phyloP scores from a whole-genome alignment of 1,140 invertebrate species.

The Pemphigus obesinymphae region DNA sequence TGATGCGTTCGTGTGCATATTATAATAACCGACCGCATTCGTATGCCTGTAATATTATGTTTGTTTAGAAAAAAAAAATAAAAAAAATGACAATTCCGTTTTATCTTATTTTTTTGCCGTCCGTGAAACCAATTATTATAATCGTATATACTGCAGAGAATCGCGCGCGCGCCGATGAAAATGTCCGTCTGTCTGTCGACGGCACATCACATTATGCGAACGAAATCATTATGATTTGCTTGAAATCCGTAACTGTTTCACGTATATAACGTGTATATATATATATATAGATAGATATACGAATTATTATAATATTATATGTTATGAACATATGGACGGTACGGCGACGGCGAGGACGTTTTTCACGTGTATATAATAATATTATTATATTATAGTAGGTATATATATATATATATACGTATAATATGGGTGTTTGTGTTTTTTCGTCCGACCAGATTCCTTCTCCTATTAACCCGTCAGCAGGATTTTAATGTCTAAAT shows the following conservation, averaged over 20 bases:
- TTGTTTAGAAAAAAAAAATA: too few species aligned
- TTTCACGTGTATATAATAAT: not conserved
- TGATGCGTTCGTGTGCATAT: not conserved
- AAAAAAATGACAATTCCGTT: constrained; percentile 2
- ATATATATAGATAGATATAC: too few species aligned
- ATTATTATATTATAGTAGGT: not conserved
- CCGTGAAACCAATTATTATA: constrained; percentile 30
- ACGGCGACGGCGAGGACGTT: not conserved
- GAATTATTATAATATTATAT: too few species aligned
- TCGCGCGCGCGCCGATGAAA: not conserved
- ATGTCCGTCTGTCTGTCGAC: not conserved
- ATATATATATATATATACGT: too few species aligned
- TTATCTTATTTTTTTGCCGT: not conserved
- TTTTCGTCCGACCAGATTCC: not conserved
- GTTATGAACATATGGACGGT: not conserved
- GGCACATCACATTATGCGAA: not conserved
- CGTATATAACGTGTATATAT: too few species aligned
- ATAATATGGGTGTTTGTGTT: not conserved
- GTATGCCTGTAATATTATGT: too few species aligned
- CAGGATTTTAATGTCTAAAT: constrained; percentile 19
- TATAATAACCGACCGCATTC: not conserved
- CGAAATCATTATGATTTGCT: constrained; percentile 28
- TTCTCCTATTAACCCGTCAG: constrained; percentile 1
- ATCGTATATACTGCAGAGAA: constrained; percentile 1
- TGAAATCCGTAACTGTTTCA: constrained; percentile 6